phyloP scores from a whole-genome alignment of 2,797 vertebrate species.

The Dermochelys coriacea region DNA sequence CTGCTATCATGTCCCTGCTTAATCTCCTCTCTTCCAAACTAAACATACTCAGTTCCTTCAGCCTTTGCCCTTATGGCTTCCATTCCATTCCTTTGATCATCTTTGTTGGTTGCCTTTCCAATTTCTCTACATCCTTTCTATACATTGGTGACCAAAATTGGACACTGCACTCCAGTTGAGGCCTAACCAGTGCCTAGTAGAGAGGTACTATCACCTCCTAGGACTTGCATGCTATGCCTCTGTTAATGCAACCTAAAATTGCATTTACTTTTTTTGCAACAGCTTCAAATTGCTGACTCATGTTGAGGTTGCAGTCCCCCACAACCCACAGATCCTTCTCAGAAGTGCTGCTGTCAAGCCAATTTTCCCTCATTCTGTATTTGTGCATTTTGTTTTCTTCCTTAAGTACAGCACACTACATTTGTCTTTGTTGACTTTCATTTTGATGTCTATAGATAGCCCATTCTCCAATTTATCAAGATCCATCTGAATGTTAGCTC shows the following conservation, averaged over 20 bases:
- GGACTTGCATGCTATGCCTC: too few relatives aligned
- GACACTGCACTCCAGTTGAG: too few relatives aligned
- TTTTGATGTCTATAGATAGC: neutral
- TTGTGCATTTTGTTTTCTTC: neutral
- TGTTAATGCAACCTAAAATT: too few relatives aligned
- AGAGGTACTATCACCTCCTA: too few relatives aligned
- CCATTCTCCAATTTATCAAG: neutral
- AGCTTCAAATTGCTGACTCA: too few relatives aligned
- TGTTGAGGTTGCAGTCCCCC: too few relatives aligned
- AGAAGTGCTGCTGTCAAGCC: too few relatives aligned
- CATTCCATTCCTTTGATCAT: neutral
- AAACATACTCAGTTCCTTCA: neutral
- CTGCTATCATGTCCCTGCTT: neutral
- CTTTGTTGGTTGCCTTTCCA: neutral
- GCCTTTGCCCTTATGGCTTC: neutral
- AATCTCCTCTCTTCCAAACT: neutral
- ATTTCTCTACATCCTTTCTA: neutral
- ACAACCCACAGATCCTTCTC: too few relatives aligned
- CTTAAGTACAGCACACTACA: neutral
- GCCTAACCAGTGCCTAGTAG: too few relatives aligned
- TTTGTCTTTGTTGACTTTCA: neutral
- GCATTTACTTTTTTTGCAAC: too few relatives aligned
- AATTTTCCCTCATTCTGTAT: neutral
- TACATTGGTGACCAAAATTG: neutral
- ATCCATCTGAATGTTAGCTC: neutral